Evolutionary conservation across 2,888 invertebrate species (phyloP).

Genomic region (Chrysolina haemoptera): DNA sequence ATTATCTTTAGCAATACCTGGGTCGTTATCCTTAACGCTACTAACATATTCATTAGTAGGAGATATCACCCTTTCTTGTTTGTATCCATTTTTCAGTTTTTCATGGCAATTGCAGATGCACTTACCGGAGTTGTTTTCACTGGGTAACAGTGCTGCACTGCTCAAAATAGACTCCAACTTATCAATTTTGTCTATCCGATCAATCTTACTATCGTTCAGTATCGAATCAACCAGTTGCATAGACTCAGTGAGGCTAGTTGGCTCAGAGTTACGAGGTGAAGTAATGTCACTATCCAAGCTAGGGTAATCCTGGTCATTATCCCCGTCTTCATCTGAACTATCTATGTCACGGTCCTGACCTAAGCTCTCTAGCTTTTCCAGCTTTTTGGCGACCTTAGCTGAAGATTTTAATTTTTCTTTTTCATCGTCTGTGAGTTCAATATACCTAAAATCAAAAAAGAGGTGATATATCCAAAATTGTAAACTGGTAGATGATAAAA

Average conservation of each 20-base stretch:
- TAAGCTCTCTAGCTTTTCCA: constrained; percentile 89
- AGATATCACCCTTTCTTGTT: constrained; percentile 63
- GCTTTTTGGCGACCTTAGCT: constrained; percentile 92
- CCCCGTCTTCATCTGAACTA: constrained; percentile 82
- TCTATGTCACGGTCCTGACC: constrained; percentile 81
- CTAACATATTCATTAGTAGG: constrained; percentile 63
- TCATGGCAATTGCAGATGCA: constrained; percentile 73
- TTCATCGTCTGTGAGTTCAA: constrained; percentile 93
- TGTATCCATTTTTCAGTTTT: constrained; percentile 57
- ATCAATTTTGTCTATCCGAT: constrained; percentile 88
- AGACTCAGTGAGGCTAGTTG: constrained; percentile 88
- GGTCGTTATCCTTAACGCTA: constrained; percentile 61
- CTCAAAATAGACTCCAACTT: constrained; percentile 89
- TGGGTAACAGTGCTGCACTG: constrained; percentile 81
- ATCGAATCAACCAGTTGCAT: constrained; percentile 93
- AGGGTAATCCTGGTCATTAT: constrained; percentile 81
- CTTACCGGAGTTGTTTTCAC: constrained; percentile 69
- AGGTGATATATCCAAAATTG: background rate
- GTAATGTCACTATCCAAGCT: constrained; percentile 85
- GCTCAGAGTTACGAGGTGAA: constrained; percentile 84
- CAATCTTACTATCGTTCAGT: constrained; percentile 86
- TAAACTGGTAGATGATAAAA: too few relatives aligned
- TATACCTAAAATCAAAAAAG: constrained; percentile 71
- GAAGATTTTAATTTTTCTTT: constrained; percentile 92
- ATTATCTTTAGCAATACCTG: constrained; percentile 69